A percentile compares a stretch with the other conserved stretches of the same genome.
Evolutionary conservation across 2,113 vertebrate species (phyloP).

Genomic region (Pyrgilauda ruficollis): DNA sequence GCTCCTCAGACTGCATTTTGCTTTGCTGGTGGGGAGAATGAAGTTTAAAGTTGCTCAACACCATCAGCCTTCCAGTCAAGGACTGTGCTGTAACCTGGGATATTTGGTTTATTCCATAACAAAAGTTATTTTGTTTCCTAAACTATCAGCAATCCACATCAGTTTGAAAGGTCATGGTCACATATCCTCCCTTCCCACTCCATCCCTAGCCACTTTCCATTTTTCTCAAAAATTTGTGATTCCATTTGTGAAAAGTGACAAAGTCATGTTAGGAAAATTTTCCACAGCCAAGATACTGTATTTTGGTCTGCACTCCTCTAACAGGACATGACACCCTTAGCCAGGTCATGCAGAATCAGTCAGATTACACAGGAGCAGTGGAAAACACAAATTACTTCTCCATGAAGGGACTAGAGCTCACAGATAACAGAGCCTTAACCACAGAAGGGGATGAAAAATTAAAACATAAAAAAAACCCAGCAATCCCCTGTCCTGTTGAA

Average conservation of each 20-base stretch:
- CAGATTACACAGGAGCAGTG: not conserved
- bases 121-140: not conserved
- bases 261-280: not conserved
- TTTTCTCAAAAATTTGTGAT: not conserved
- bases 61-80: not conserved
- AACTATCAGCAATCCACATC: not conserved
- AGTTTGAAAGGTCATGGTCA: not conserved
- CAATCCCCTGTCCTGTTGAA: not conserved
- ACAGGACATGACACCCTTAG: not conserved
- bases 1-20: not conserved
- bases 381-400: slow-evolving; percentile 5
- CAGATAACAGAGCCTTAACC: not conserved
- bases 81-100: not conserved
- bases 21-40: not conserved
- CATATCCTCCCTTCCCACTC: not conserved
- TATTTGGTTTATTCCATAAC: not conserved
- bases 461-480: not conserved
- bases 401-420: not conserved
- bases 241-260: not conserved
- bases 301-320: not conserved
- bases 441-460: not conserved
- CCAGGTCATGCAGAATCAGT: not conserved
- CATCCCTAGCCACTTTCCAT: not conserved
- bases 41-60: not conserved
- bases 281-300: not conserved